Conservation (phyloP, 1,140 invertebrate genomes). For the Camponotus vicinus region DNA sequence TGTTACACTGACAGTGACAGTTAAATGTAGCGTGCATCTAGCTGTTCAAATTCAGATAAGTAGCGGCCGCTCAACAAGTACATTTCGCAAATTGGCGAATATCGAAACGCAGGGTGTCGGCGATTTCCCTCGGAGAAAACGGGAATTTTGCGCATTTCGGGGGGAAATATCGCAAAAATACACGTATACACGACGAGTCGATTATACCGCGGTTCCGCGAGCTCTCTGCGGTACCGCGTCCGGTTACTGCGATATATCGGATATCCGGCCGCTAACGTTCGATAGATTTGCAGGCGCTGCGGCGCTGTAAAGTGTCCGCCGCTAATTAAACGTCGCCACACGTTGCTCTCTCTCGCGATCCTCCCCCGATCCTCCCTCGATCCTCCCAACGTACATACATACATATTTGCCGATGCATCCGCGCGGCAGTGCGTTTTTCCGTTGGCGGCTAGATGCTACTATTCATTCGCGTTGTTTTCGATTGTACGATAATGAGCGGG, state of each 20-base stretch:
- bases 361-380: neutral
- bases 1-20: no score
- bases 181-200: no score
- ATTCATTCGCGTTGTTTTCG: conserved; percentile 25
- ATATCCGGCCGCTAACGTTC: conserved; percentile 71
- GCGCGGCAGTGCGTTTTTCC: conserved; percentile 4
- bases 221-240: conserved; percentile 55
- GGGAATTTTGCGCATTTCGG: conserved; percentile 2
- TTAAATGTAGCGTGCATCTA: no score
- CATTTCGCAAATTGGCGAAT: conserved; percentile 1
- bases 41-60: neutral
- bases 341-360: no score
- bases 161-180: conserved; percentile 9
- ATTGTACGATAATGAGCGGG: conserved; percentile 10
- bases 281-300: conserved; percentile 65
- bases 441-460: conserved; percentile 3
- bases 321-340: conserved; percentile 71
- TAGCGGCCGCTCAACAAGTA: conserved; percentile 10
- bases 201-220: conserved; percentile 46
- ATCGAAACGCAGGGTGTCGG: neutral
- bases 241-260: conserved; percentile 62
- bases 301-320: conserved; percentile 57
- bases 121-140: conserved; percentile 30
- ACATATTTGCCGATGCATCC: conserved; percentile 29
- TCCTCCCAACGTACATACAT: neutral